phyloP scores from a whole-genome alignment of 1,140 invertebrate species.

The Apis dorsata region DNA sequence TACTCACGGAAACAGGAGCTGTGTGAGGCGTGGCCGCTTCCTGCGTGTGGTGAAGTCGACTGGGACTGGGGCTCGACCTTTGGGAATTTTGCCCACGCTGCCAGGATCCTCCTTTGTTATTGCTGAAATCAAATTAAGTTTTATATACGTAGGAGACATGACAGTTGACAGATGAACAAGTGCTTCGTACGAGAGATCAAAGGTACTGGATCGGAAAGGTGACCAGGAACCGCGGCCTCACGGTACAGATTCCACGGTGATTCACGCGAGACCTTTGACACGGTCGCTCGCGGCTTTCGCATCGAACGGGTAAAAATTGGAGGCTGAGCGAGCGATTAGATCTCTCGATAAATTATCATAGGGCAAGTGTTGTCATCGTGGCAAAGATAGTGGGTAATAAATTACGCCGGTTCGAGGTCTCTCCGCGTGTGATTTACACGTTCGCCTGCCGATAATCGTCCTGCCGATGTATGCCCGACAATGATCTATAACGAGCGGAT shows the following conservation, averaged over 20 bases:
- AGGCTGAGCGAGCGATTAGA: background rate
- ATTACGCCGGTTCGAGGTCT: conserved; percentile 42
- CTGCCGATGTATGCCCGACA: conserved; percentile 56
- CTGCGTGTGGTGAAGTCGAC: conserved; percentile 67
- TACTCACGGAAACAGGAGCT: conserved; percentile 76
- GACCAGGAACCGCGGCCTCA: background rate
- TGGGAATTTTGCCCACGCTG: conserved; percentile 72
- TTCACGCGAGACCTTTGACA: conserved; percentile 5
- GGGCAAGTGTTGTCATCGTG: conserved; percentile 51
- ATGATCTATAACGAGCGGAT: conserved; percentile 48
- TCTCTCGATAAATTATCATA: conserved; percentile 53
- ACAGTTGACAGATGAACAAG: too few relatives aligned
- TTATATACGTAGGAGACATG: background rate
- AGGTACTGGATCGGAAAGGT: too few relatives aligned
- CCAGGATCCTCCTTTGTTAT: conserved; percentile 69
- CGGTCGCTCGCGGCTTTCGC: conserved; percentile 21
- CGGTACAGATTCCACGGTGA: background rate
- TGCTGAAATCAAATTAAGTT: conserved; percentile 59
- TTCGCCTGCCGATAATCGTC: conserved; percentile 58
- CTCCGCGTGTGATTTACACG: conserved; percentile 60
- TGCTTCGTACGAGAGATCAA: background rate
- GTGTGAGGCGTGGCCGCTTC: conserved; percentile 72
- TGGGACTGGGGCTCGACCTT: conserved; percentile 75
- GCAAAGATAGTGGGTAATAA: conserved; percentile 46
- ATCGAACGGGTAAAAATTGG: conserved; percentile 17